Evolutionary conservation across 2,888 invertebrate genomes (phyloP).

Genomic region (Spicauda simplicius): DNA sequence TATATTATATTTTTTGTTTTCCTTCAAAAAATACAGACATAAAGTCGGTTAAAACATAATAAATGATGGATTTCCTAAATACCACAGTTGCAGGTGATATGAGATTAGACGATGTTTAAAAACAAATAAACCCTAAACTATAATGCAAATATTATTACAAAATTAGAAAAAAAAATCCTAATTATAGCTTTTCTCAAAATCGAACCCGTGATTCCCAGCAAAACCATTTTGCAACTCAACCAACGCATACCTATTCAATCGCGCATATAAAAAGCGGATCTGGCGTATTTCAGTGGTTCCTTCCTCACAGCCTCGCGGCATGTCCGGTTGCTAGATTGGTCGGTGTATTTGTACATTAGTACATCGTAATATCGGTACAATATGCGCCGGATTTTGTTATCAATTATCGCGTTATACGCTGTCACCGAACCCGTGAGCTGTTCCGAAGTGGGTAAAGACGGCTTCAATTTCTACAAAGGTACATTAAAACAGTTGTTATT

Average conservation of each 20-base stretch:
- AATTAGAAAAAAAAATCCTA: too few relatives aligned
- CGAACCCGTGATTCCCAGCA: constrained; percentile 38
- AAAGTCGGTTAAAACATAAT: too few relatives aligned
- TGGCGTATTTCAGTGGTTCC: constrained; percentile 32
- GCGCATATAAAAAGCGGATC: constrained; percentile 61
- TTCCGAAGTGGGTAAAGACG: constrained; percentile 68
- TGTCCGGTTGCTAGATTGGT: neutral
- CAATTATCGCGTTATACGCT: constrained; percentile 63
- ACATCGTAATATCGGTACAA: constrained; percentile 43
- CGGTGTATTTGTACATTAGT: constrained; percentile 4
- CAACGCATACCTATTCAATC: constrained; percentile 38
- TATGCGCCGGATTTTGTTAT: constrained; percentile 72
- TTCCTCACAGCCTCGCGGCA: constrained; percentile 6
- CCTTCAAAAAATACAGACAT: too few relatives aligned
- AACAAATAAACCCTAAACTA: too few relatives aligned
- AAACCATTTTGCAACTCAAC: constrained; percentile 22
- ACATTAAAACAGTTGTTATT: neutral
- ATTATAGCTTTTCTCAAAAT: constrained; percentile 41
- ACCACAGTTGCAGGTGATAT: too few relatives aligned
- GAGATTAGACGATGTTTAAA: too few relatives aligned
- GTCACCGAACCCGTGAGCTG: constrained; percentile 54
- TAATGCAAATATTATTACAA: too few relatives aligned
- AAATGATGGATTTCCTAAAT: too few relatives aligned
- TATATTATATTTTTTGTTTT: too few relatives aligned
- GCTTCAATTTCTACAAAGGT: constrained; percentile 79